phyloP scores from a whole-genome alignment of 2,113 vertebrate species.

The Triplophysa rosa region DNA sequence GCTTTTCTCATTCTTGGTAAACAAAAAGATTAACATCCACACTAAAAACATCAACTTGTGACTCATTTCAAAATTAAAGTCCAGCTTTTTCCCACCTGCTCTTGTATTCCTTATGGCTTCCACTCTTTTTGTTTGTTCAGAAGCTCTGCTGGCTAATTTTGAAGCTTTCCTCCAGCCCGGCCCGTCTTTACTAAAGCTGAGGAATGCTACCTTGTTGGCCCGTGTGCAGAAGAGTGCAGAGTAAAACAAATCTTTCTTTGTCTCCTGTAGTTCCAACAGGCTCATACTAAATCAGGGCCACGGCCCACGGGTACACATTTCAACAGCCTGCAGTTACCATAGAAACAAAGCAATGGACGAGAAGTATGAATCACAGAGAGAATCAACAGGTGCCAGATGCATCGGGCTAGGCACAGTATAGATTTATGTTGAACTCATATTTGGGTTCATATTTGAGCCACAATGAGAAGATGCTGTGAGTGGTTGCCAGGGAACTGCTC shows the following conservation, averaged over 20 bases:
- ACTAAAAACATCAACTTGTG: not conserved
- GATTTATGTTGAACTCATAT: not conserved
- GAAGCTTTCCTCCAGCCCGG: conserved; percentile 61
- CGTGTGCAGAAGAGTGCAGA: not conserved
- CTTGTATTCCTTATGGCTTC: not conserved
- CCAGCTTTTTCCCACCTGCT: not conserved
- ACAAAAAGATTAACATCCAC: not conserved
- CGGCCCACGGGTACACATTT: conserved; percentile 36
- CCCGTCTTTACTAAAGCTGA: not conserved
- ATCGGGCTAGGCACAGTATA: conserved; percentile 1
- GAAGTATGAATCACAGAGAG: not conserved
- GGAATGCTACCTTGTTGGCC: conserved; percentile 56
- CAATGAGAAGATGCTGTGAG: no score
- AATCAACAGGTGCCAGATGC: conserved; percentile 28
- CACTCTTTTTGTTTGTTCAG: not conserved
- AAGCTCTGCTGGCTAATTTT: conserved; percentile 2
- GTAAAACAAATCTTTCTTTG: conserved; percentile 48
- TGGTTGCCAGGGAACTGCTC: no score
- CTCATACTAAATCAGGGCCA: conserved; percentile 40
- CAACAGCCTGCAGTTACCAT: conserved; percentile 37
- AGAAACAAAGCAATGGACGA: conserved; percentile 11
- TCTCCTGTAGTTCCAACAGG: conserved; percentile 39
- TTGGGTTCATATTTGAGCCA: not conserved
- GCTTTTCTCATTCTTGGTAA: not conserved
- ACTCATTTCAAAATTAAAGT: not conserved